Base-by-base conservation (phyloP, 2,888 invertebrate genomes). In the Caenorhabditis sulstoni region DNA sequence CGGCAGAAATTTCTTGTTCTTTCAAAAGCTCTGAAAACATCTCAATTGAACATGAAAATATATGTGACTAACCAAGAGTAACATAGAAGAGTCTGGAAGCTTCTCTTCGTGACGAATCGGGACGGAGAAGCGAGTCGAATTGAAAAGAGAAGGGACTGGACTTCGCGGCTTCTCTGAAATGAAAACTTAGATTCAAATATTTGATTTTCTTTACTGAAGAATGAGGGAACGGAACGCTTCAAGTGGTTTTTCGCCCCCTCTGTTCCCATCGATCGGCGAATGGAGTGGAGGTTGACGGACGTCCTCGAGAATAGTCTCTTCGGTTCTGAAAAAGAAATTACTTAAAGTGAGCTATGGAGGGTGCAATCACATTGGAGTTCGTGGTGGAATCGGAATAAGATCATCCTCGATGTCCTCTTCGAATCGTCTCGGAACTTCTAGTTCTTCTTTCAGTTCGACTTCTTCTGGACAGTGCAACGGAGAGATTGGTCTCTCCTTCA, bases 71-170 rank as follows among this genome's bases (percentile, higher is more conserved):
- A 66, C 66, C 66, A 1, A 67, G 57, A 50, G 47, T n/a, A 0
- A 22, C 58, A 29, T 67, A 67, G 41, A 67, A 67, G 1, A 41
- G 22, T n/a, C 67, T 49, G 1, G 67, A 57, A 23, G 67, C 67
- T 41, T 67, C 67, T 23, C 67, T 37, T n/a, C 67, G 18, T 11
- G 58, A 49, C 4, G 41, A n/a, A 3, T 18, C 22, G 1, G 7
- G 0, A 0, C 16, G 41, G 12, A 49, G 11, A n/a, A 58, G 16
- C 1, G 16, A 18, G 22, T 67, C 67, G 22, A 67, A 22, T 14
- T 49, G 8, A 12, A 41, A 18, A 3, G n/a, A 9, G 20, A 47
- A 67, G 5, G 67, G 67, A 23, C 50, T 50, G 3, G 11, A 22
- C 0, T 23, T 16, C 16, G 49, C 16, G 9, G 45, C 41, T 29